A percentile compares a stretch with the other conserved stretches of the same genome.
Conservation (phyloP, 2,888 invertebrate species). For the Parnassius smintheus region DNA sequence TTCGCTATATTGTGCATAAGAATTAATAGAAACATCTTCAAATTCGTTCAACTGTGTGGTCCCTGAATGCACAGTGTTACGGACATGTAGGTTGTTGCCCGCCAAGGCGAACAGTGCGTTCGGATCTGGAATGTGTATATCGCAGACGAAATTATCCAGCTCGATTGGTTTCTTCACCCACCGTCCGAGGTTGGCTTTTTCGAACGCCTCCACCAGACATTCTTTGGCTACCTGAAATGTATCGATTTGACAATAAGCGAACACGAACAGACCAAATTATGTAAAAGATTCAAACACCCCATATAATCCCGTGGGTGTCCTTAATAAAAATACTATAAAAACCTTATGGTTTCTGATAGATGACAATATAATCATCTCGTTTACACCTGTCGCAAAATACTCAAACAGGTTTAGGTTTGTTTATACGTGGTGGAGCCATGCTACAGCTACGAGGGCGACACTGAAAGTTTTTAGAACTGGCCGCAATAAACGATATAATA, state of each 20-base stretch:
- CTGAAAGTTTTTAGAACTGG: no score
- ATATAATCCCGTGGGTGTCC: no score
- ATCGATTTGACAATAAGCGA: not conserved
- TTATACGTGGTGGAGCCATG: no score
- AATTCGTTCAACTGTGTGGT: slow-evolving; percentile 5
- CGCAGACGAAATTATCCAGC: slow-evolving; percentile 90
- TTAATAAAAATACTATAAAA: no score
- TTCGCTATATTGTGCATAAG: not conserved
- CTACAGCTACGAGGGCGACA: no score
- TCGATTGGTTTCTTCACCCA: slow-evolving; percentile 97
- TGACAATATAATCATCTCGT: no score
- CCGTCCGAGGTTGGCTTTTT: slow-evolving; percentile 89
- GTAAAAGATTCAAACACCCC: no score
- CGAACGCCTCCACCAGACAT: slow-evolving; percentile 89
- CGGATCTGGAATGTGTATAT: slow-evolving; percentile 55
- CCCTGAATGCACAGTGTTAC: slow-evolving; percentile 40
- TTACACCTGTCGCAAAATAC: no score
- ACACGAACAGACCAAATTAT: no score
- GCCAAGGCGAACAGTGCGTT: slow-evolving; percentile 70
- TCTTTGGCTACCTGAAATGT: slow-evolving; percentile 87
- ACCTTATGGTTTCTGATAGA: no score
- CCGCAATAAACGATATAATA: no score
- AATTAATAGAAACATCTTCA: slow-evolving; percentile 1
- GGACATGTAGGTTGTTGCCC: slow-evolving; percentile 39
- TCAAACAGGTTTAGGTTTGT: no score